Evolutionary conservation across 2,888 invertebrate genomes (phyloP).

Genomic region (Tetranychus truncatus): DNA sequence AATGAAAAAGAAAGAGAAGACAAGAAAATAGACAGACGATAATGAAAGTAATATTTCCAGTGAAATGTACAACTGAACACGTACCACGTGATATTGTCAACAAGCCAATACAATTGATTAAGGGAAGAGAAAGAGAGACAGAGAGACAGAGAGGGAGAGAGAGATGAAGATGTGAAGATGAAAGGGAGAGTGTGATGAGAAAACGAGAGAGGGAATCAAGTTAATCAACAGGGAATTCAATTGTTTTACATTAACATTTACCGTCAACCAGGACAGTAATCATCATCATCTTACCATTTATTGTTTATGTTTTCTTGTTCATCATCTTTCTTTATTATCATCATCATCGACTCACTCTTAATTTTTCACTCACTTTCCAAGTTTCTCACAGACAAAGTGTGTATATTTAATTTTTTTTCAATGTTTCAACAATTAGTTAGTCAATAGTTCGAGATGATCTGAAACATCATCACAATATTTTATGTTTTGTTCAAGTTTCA

Average conservation of each 20-base stretch:
- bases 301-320: neutral
- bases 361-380: constrained; percentile 5
- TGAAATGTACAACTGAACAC: neutral
- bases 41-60: no score
- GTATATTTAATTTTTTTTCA: neutral
- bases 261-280: neutral
- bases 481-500: constrained; percentile 27
- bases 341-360: constrained; percentile 4
- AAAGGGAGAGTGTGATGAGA: constrained; percentile 4
- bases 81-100: neutral
- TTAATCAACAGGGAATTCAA: constrained; percentile 1
- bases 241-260: neutral
- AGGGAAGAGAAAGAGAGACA: constrained; percentile 3
- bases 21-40: neutral
- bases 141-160: no score
- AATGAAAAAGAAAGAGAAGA: neutral
- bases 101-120: neutral
- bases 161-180: neutral
- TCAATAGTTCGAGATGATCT: constrained; percentile 27
- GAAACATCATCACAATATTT: constrained; percentile 30
- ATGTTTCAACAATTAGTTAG: constrained; percentile 28
- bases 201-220: neutral
- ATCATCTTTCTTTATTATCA: neutral
- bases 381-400: neutral
- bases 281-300: neutral